Percentiles rank a stretch among this genome's conserved stretches.
These are phyloP conservation scores for Petrosia ficiformis DNA, from an alignment of 37 sponge, comb jelly and placozoan species.

Conservation along the genomic window DNA sequence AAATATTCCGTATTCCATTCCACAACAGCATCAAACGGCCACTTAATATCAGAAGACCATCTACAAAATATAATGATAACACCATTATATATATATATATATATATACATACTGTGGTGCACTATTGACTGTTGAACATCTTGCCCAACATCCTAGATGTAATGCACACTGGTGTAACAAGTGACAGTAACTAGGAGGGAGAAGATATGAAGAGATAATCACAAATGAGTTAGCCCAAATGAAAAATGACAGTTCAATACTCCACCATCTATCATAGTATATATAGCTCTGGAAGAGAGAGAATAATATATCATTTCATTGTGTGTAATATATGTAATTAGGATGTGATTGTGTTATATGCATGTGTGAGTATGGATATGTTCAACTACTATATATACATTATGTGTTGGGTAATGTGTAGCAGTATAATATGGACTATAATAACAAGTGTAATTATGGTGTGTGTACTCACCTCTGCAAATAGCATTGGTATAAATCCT, in stretches of 20 bases:
- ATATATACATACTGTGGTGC: conserved; percentile 17
- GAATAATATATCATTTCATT: too few species aligned
- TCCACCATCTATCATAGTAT: conserved; percentile 83
- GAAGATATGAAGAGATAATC: conserved; percentile 53
- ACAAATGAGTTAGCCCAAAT: conserved; percentile 83
- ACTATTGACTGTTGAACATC: conserved; percentile 25
- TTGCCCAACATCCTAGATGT: conserved; percentile 73
- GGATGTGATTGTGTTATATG: too few species aligned
- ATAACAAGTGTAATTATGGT: too few species aligned
- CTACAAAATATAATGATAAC: conserved; percentile 21
- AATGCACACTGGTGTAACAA: conserved; percentile 62
- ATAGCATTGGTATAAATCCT: conserved; percentile 74
- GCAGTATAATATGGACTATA: too few species aligned
- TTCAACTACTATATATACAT: too few species aligned
- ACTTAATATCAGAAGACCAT: conserved; percentile 61
- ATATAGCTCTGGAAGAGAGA: conserved; percentile 44
- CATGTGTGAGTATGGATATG: too few species aligned
- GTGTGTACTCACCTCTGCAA: conserved; percentile 81
- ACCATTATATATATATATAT: background rate
- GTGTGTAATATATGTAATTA: too few species aligned
- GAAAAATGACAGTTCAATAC: conserved; percentile 64
- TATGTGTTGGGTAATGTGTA: too few species aligned
- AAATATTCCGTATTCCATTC: conserved; percentile 64
- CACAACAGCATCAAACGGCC: conserved; percentile 57
- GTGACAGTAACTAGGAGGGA: conserved; percentile 72